These are phyloP conservation scores for Metallyticus violacea DNA, from an alignment of 2,888 invertebrate genomes.

Conservation along the genomic window DNA sequence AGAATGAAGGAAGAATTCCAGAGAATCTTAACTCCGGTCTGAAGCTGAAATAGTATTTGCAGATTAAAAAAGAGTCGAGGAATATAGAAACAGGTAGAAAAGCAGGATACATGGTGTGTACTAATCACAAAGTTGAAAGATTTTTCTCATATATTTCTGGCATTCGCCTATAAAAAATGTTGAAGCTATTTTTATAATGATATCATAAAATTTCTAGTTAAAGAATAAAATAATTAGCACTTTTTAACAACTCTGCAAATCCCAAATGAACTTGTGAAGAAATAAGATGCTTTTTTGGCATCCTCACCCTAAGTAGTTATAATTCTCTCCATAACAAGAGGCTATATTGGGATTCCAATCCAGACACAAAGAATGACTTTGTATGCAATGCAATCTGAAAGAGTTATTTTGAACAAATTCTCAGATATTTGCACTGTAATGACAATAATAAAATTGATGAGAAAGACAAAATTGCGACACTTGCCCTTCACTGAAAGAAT, in stretches of 20 bases:
- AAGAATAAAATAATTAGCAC: too few species aligned
- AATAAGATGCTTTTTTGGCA: not conserved
- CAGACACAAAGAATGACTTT: not conserved
- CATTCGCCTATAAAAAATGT: not conserved
- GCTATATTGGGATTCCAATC: not conserved
- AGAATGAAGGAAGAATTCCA: too few species aligned
- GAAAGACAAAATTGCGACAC: conserved; percentile 36
- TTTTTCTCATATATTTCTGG: too few species aligned
- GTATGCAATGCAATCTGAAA: conserved; percentile 22
- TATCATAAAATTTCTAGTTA: not conserved
- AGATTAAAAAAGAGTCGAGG: too few species aligned
- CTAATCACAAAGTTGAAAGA: too few species aligned
- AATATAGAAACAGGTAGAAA: too few species aligned
- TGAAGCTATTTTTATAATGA: not conserved
- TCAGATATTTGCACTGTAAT: conserved; percentile 36
- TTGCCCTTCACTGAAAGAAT: conserved; percentile 29
- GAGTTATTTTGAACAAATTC: conserved; percentile 30
- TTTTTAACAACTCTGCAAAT: not conserved
- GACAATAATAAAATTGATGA: conserved; percentile 36
- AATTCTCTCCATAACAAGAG: not conserved
- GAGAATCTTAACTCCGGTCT: too few species aligned
- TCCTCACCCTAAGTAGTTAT: not conserved
- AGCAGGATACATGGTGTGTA: too few species aligned
- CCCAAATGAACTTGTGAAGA: not conserved
- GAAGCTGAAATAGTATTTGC: too few species aligned